Evolutionary conservation across 2,113 vertebrate species (phyloP).

Genomic region (Malaclemys terrapin): DNA sequence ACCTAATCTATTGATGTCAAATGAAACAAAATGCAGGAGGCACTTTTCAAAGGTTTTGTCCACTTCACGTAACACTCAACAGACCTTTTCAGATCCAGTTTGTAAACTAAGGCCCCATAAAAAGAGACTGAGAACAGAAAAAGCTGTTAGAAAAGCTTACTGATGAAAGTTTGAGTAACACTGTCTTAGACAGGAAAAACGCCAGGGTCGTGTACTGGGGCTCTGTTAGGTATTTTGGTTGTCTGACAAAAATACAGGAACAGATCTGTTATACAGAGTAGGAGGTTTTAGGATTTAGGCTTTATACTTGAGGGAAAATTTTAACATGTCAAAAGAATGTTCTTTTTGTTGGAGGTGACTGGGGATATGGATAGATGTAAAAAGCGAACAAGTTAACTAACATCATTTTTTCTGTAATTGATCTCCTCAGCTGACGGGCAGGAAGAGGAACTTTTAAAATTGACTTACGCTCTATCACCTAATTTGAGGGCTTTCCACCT

Average conservation of each 20-base stretch:
- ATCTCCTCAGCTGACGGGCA: not conserved
- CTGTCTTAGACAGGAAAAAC: not conserved
- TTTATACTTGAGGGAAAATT: not conserved
- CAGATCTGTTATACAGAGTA: not conserved
- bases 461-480: not conserved
- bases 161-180: slow-evolving; percentile 31
- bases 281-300: not conserved
- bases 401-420: not conserved
- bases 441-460: not conserved
- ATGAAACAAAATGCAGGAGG: slow-evolving; percentile 11
- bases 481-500: not conserved
- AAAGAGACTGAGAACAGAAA: slow-evolving; percentile 17
- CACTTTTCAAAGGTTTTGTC: slow-evolving; percentile 24
- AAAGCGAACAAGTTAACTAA: not conserved
- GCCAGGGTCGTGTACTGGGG: not conserved
- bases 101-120: not conserved
- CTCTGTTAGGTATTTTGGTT: slow-evolving; percentile 17
- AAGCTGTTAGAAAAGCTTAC: slow-evolving; percentile 30
- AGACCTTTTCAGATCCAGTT: slow-evolving; percentile 16
- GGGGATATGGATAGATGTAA: not conserved
- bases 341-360: not conserved
- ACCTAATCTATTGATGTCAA: not conserved
- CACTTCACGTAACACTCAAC: not conserved
- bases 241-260: slow-evolving; percentile 13
- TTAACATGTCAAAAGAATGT: not conserved